Conservation (phyloP, 2,797 vertebrate genomes). For the Sebastes oblongus region DNA sequence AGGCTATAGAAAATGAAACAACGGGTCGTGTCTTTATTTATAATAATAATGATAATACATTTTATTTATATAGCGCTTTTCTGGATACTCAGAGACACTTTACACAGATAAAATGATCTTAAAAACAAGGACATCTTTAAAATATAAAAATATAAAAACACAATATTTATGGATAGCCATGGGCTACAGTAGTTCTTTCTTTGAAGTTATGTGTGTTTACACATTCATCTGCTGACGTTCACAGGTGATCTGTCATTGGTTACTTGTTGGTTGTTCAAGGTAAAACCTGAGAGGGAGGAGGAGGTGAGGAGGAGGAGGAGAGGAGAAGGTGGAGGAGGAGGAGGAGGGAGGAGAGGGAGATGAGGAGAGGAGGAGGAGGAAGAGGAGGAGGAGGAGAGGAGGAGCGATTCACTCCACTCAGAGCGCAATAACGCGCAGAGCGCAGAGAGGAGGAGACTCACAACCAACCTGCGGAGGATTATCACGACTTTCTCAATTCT, state of each 20-base stretch:
- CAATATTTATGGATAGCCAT: too few relatives aligned
- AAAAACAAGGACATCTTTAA: too few relatives aligned
- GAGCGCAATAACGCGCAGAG: conserved; percentile 47
- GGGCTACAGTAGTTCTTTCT: not conserved
- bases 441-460: not conserved
- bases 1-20: not conserved
- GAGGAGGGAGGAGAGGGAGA: not conserved
- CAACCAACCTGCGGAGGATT: conserved; percentile 12
- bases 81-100: too few relatives aligned
- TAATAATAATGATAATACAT: too few relatives aligned
- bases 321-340: not conserved
- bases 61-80: too few relatives aligned
- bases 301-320: too few relatives aligned
- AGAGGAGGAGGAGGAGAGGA: conserved; percentile 18
- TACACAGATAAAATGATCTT: too few relatives aligned
- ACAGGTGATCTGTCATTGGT: conserved; percentile 34
- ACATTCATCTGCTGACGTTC: conserved; percentile 33
- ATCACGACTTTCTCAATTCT: not conserved
- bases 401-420: conserved; percentile 1
- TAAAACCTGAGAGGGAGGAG: conserved; percentile 3
- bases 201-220: not conserved
- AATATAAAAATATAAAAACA: too few relatives aligned
- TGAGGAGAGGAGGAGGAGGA: not conserved
- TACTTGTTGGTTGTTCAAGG: conserved; percentile 51
- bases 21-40: not conserved